Percentiles rank a stretch among this genome's conserved stretches.
These are phyloP conservation scores for Carabus problematicus DNA, from an alignment of 2,888 invertebrate genomes.

Conservation along the genomic window DNA sequence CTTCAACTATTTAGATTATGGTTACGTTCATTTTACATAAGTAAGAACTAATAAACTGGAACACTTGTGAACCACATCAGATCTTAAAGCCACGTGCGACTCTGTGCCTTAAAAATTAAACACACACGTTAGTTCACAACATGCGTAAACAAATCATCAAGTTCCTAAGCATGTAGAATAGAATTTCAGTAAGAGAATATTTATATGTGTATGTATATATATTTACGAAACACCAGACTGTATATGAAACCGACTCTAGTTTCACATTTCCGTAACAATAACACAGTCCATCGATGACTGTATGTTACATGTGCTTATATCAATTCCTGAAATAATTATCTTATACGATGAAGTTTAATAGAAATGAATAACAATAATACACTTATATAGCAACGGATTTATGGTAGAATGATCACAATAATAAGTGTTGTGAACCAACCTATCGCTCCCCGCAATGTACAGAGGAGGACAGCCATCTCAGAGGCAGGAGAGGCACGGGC, in stretches of 20 bases:
- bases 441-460: conserved; percentile 36
- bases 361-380: conserved; percentile 37
- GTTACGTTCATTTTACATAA: not conserved
- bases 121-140: conserved; percentile 42
- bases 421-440: conserved; percentile 44
- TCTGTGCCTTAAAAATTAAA: conserved; percentile 43
- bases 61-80: conserved; percentile 38
- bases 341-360: conserved; percentile 22
- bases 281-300: conserved; percentile 1
- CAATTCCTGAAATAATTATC: conserved; percentile 26
- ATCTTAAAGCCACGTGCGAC: conserved; percentile 45
- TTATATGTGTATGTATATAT: too few species aligned
- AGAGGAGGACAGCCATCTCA: conserved; percentile 44
- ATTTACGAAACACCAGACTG: not conserved
- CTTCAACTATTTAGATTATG: conserved; percentile 6
- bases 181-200: conserved; percentile 10
- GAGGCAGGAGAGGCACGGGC: conserved; percentile 47
- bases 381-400: conserved; percentile 37
- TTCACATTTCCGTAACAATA: conserved; percentile 15
- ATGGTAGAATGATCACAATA: conserved; percentile 35
- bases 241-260: not conserved
- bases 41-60: conserved; percentile 24
- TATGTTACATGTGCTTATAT: conserved; percentile 6
- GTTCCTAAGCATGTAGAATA: not conserved
- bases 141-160: conserved; percentile 25